phyloP scores from a whole-genome alignment of 2,888 invertebrate genomes.

The Coecobrya sp. region DNA sequence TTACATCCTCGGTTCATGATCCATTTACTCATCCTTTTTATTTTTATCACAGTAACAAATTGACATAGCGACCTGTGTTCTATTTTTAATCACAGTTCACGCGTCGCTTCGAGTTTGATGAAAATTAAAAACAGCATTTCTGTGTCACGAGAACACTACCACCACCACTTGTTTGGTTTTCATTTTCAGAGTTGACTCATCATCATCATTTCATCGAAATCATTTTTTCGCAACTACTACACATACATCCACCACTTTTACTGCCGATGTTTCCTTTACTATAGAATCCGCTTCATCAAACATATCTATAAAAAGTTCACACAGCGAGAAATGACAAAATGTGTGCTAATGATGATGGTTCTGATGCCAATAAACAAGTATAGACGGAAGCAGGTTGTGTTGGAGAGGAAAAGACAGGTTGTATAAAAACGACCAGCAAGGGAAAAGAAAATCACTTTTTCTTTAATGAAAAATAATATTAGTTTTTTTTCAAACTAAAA shows the following conservation, averaged over 20 bases:
- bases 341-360: background rate
- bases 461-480: constrained; percentile 10
- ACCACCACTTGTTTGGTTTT: constrained; percentile 34
- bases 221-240: background rate
- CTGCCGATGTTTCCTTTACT: too few relatives aligned
- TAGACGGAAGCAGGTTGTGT: too few relatives aligned
- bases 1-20: too few relatives aligned
- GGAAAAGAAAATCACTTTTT: background rate
- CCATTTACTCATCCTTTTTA: background rate
- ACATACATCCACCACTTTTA: background rate
- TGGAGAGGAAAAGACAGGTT: too few relatives aligned
- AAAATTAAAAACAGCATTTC: constrained; percentile 23
- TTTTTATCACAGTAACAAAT: constrained; percentile 26
- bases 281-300: background rate
- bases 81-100: constrained; percentile 29
- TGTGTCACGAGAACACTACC: constrained; percentile 46
- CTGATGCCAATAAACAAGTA: background rate
- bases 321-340: background rate
- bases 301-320: background rate
- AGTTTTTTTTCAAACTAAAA: background rate
- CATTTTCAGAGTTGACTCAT: constrained; percentile 36
- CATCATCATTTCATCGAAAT: background rate
- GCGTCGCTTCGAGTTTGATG: background rate
- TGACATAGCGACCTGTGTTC: background rate
- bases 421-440: too few relatives aligned